These are phyloP conservation scores for Escarpia spicata DNA, from an alignment of 2,888 invertebrate species.

Conservation along the genomic window DNA sequence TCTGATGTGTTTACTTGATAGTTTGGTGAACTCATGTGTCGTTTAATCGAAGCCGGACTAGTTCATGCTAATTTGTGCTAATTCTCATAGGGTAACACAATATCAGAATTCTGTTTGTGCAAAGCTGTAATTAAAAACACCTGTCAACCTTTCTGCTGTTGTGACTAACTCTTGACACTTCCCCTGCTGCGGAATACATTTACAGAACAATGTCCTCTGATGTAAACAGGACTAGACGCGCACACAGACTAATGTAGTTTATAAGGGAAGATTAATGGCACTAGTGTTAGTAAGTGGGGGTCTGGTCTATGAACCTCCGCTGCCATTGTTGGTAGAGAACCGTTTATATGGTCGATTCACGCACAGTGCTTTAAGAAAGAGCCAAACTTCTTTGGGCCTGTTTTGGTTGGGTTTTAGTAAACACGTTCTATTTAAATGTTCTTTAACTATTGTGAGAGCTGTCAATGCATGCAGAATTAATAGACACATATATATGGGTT, in stretches of 20 bases:
- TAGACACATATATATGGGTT: not conserved
- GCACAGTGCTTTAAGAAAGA: not conserved
- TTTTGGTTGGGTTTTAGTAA: not conserved
- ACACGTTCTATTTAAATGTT: not conserved
- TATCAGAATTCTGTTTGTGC: not conserved
- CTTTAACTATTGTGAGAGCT: not conserved
- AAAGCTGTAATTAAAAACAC: not conserved
- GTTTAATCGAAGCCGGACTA: not conserved
- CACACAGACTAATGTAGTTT: not conserved
- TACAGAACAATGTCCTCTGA: not conserved
- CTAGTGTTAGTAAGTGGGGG: not conserved
- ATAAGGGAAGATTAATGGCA: not conserved
- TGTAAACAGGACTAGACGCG: not conserved
- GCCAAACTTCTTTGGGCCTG: not conserved
- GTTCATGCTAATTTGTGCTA: not conserved
- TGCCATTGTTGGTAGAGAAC: not conserved
- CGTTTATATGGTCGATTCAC: not conserved
- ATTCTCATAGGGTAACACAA: not conserved
- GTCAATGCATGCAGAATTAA: not conserved
- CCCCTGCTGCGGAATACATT: not conserved
- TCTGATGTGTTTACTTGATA: not conserved
- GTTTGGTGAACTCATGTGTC: not conserved
- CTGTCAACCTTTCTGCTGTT: not conserved
- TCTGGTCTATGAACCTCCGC: not conserved
- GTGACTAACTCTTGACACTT: not conserved